phyloP scores from a whole-genome alignment of 1,140 invertebrate genomes.

The Hetaerina americana region DNA sequence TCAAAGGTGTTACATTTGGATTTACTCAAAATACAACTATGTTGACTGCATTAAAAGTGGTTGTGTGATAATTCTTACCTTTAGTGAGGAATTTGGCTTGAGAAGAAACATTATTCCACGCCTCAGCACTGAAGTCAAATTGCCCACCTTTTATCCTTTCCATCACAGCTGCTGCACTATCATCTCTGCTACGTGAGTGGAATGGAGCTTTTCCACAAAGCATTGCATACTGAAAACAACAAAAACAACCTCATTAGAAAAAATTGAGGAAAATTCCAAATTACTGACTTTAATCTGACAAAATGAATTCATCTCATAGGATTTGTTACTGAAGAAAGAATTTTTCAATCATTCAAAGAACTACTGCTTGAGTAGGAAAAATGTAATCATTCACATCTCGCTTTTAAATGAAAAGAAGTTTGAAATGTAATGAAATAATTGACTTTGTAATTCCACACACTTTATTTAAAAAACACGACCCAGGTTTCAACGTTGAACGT shows the following conservation, averaged over 20 bases:
- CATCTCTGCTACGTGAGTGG: slow-evolving; percentile 49
- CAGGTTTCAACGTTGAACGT: too few relatives aligned
- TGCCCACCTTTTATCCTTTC: slow-evolving; percentile 62
- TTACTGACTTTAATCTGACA: neutral
- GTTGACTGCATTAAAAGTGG: too few relatives aligned
- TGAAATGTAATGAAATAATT: too few relatives aligned
- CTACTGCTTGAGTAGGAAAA: too few relatives aligned
- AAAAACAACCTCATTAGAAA: slow-evolving; percentile 10
- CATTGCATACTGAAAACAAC: slow-evolving; percentile 61
- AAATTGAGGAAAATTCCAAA: neutral
- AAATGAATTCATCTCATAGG: neutral
- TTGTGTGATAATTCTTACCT: too few relatives aligned
- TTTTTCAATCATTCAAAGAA: neutral
- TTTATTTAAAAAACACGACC: too few relatives aligned
- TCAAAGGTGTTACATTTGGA: too few relatives aligned
- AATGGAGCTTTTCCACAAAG: slow-evolving; percentile 74
- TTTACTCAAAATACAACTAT: too few relatives aligned
- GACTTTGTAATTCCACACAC: too few relatives aligned
- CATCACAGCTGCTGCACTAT: slow-evolving; percentile 60
- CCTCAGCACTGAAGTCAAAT: slow-evolving; percentile 54
- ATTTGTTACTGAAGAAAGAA: neutral
- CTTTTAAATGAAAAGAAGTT: too few relatives aligned
- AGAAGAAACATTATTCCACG: slow-evolving; percentile 58
- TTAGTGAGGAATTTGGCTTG: slow-evolving; percentile 63
- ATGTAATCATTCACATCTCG: too few relatives aligned